Conservation (phyloP, 2,797 vertebrate species). For the Pangasius djambal region DNA sequence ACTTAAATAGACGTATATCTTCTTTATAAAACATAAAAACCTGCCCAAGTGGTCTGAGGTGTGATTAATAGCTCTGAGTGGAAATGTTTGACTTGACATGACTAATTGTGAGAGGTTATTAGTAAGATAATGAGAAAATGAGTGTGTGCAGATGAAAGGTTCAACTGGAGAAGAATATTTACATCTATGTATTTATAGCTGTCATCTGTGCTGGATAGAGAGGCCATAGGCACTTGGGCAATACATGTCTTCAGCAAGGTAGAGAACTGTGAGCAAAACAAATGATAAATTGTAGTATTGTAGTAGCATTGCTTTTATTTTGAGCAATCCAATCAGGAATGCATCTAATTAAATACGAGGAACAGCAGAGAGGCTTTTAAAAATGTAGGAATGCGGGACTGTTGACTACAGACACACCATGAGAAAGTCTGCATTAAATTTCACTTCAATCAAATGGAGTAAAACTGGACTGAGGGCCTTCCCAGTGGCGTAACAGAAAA, state of each 20-base stretch:
- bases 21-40: slow-evolving; percentile 6
- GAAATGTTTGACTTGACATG: slow-evolving; percentile 39
- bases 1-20: slow-evolving; percentile 8
- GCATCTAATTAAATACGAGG: not conserved
- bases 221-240: not conserved
- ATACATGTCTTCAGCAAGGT: not conserved
- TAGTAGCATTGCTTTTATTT: not conserved
- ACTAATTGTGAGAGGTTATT: slow-evolving; percentile 49
- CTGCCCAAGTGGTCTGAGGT: not conserved
- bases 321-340: not conserved
- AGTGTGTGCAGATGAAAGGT: slow-evolving; percentile 37
- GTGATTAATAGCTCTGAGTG: slow-evolving; percentile 26
- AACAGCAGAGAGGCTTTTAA: not conserved
- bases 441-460: not conserved
- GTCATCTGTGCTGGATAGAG: slow-evolving; percentile 6
- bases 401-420: not conserved
- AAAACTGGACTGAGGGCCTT: not conserved
- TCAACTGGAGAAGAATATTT: slow-evolving; percentile 27
- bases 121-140: slow-evolving; percentile 37
- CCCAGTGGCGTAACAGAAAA: not conserved
- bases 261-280: not conserved
- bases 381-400: not conserved
- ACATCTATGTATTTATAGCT: slow-evolving; percentile 1
- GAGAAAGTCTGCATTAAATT: not conserved
- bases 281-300: not conserved